phyloP scores from a whole-genome alignment of 2,888 invertebrate genomes.

The Clistopyga incitator region DNA sequence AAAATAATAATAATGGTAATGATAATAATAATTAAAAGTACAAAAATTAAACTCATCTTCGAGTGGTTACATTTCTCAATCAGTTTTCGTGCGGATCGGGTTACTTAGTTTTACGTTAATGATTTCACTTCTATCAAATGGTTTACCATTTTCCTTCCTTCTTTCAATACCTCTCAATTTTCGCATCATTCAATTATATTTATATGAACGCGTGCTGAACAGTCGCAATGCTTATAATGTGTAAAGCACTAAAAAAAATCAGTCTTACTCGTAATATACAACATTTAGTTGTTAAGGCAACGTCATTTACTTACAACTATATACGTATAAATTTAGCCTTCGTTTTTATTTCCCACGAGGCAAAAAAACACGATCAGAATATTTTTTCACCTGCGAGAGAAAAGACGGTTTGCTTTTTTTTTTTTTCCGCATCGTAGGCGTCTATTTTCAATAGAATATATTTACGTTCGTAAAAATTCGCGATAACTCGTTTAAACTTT shows the following conservation, averaged over 20 bases:
- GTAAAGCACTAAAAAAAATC: slow-evolving; percentile 69
- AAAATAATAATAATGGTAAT: slow-evolving; percentile 7
- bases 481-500: slow-evolving; percentile 14
- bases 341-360: neutral
- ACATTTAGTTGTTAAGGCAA: slow-evolving; percentile 76
- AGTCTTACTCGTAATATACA: slow-evolving; percentile 81
- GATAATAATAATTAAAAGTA: neutral
- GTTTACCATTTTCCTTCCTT: neutral
- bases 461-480: slow-evolving; percentile 17
- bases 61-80: slow-evolving; percentile 14
- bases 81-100: slow-evolving; percentile 14
- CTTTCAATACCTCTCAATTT: neutral
- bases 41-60: neutral
- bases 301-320: slow-evolving; percentile 70
- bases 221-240: slow-evolving; percentile 54
- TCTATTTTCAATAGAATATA: slow-evolving; percentile 24
- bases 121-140: neutral
- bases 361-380: slow-evolving; percentile 15
- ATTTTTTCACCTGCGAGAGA: slow-evolving; percentile 29
- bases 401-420: neutral
- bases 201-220: slow-evolving; percentile 32
- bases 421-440: neutral
- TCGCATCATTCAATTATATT: slow-evolving; percentile 2
- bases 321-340: slow-evolving; percentile 47
- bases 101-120: slow-evolving; percentile 4